Evolutionary conservation across 2,888 invertebrate genomes (phyloP), one percentile per base, ranked within the genome.

Genomic region (Cosmopolites sordidus): DNA sequence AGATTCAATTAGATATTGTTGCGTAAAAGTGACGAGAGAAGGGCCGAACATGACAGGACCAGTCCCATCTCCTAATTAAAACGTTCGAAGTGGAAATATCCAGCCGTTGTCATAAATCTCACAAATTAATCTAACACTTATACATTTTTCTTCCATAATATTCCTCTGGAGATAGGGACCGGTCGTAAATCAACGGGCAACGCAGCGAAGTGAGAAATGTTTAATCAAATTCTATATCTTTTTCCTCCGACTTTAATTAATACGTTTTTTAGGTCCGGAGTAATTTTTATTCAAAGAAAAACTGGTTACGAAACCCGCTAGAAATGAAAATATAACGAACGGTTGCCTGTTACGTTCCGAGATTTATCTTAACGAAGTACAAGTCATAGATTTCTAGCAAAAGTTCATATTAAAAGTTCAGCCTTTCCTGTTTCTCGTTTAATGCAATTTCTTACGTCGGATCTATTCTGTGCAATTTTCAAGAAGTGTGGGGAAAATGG

Each of bases 91-190:
- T 44, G 43, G 39, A 27, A 40, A 45, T 54, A 43, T 43, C 30
- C 17, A 17, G 22, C 43, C 27, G 18, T 40, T 38, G 30, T 40
- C 40, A 60, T 64, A 63, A 63, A 62, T 62, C 62, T 62, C 60
- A 54, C 51, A 59, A 61, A 58, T 64, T 64, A 64, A 64, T 63
- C 61, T 58, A 57, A 49, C 61, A 59, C 61, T 62, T 64, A 62
- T 60, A 59, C 58, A 64, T 63, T 64, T 64, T 62, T 63, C 60
- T 50, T 47, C 58, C 58, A 59, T 62, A 62, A 64, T 61, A 61
- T 61, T 55, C 54, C 62, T 60, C 56, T 39, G 39, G 33, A 33
- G 33, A 33, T 33, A 59, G 56, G 57, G 52, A 56, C 52, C 47
- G 57, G 58, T 49, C 56, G 61, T 62, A 64, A 64, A 64, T 64